Base-by-base conservation (phyloP, 2,113 vertebrate genomes). In the Mandrillus leucophaeus region DNA sequence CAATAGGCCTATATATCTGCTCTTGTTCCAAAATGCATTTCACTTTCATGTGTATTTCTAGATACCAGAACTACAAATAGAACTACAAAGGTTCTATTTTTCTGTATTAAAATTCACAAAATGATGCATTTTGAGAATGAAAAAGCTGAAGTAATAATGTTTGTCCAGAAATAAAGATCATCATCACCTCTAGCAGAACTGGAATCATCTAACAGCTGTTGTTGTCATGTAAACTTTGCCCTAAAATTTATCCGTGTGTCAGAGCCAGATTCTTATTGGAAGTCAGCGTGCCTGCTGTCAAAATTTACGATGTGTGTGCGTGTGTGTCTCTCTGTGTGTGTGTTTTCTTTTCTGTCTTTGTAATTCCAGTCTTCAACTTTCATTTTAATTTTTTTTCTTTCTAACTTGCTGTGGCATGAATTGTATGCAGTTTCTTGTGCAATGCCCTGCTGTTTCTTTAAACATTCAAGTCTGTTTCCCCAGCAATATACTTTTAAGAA, bases 231-330 rank as follows among this genome's bases (percentile, higher is more conserved):
- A 99, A 98, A 0, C 99, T 99, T 99, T 99, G 0, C 99, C 99
- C 12, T 99, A 99, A 98, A 99, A 99, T 98, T 99, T 99, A 98
- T 99, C 99, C 99, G 99, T 99, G 99, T 99, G 96, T 99, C 99
- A 72, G 98, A 98, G 14, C 99, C 99, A 99, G 97, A 97, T 99
- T 99, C 98, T 99, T 52, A 22, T 99, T 99, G 59, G 99, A 99
- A 2, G 99, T 99, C 76, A 99, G 99, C 87, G 99, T 48, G 98
- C 92, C 99, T 99, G 81, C 99, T 99, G 97, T 99, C 99, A 98
- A 99, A 99, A 96, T 99, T 99, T 97, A 99, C 99, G 10, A 9
- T 20, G 27, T 45, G 12, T 48, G 43, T 78, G 8, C 32, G 0
- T 48, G 73, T 76, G 14, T 93, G 23, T 48, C 7, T 76, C 3